Percentiles rank a stretch among this genome's conserved stretches.
phyloP scores from a whole-genome alignment of 2,113 vertebrate species.

The Motacilla tschutschensis region DNA sequence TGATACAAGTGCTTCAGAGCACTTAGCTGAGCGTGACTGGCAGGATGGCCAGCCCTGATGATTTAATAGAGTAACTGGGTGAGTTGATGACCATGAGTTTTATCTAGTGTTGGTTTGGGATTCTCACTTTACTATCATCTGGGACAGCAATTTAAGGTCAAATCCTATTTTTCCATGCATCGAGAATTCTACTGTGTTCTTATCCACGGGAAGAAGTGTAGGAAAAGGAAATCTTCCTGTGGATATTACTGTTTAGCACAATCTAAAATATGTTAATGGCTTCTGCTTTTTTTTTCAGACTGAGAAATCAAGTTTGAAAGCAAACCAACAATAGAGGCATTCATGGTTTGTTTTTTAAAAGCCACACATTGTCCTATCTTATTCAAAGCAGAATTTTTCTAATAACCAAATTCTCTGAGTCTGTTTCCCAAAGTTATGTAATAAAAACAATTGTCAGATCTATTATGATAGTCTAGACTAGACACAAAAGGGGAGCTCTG shows the following conservation, averaged over 20 bases:
- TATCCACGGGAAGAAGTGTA: neutral
- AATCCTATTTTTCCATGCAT: neutral
- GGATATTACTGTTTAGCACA: neutral
- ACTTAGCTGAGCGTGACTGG: neutral
- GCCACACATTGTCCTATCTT: conserved; percentile 32
- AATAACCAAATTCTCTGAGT: conserved; percentile 1
- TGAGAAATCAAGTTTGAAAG: conserved; percentile 25
- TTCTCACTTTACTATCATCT: neutral
- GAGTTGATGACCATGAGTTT: neutral
- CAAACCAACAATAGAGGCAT: conserved; percentile 22
- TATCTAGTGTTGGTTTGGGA: neutral
- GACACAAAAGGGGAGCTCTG: neutral
- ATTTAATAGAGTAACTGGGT: neutral
- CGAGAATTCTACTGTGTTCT: neutral
- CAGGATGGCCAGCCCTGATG: neutral
- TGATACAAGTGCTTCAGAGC: neutral
- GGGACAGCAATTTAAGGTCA: neutral
- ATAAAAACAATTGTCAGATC: conserved; percentile 32
- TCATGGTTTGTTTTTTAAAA: neutral
- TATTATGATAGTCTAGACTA: conserved; percentile 28
- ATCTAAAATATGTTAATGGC: neutral
- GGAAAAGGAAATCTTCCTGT: neutral
- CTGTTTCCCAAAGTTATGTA: conserved; percentile 16
- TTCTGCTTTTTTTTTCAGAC: conserved; percentile 4
- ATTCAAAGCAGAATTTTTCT: conserved; percentile 32